Base-by-base conservation (phyloP, 2,888 invertebrate species). In the Sinotaia quadrata region DNA sequence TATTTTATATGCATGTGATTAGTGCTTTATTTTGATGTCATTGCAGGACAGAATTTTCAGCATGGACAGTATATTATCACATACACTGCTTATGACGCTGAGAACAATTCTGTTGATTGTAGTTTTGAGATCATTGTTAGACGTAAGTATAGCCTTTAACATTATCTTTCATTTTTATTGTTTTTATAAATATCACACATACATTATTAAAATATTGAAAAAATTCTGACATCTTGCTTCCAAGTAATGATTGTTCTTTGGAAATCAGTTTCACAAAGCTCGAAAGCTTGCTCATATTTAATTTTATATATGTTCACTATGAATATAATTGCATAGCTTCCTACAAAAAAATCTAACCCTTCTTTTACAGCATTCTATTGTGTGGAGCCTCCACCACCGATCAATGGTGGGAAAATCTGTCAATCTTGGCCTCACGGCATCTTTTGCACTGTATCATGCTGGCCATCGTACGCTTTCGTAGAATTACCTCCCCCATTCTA, bases 21-120 rank as follows among this genome's bases (percentile, higher is more conserved):
- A n/a, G n/a, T n/a, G n/a, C 27, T 71, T 41, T 54, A 37, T n/a
- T n/a, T n/a, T n/a, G n/a, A n/a, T 47, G 4, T 31, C 18, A n/a
- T 75, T 77, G 33, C 72, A 83, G 84, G 84, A 34, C 78, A 82
- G 54, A 70, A 73, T 15, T 79, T 84, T 60, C 70, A 80, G 4
- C 78, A 78, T 70, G 84, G 84, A 51, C 78, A 83, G 59, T 83
- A 83, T 72, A 62, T 72, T 34, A 76, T 85, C 12, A 75, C 71
- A n/a, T 85, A 85, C 52, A 94, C 97, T 0, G 98, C 98, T 3
- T 98, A 95, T 83, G 98, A 98, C 89, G 96, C 95, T 82, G 97
- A 97, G 85, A 97, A 97, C 77, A 98, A 98, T 85, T 96, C 96
- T 18, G 98, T 97, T 18, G 96, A 96, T 85, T 98, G 98, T 85